A percentile compares a stretch with the other conserved stretches of the same genome.
These are phyloP conservation scores for Zeuzera pyrina DNA, from an alignment of 2,888 invertebrate genomes.

Conservation along the genomic window DNA sequence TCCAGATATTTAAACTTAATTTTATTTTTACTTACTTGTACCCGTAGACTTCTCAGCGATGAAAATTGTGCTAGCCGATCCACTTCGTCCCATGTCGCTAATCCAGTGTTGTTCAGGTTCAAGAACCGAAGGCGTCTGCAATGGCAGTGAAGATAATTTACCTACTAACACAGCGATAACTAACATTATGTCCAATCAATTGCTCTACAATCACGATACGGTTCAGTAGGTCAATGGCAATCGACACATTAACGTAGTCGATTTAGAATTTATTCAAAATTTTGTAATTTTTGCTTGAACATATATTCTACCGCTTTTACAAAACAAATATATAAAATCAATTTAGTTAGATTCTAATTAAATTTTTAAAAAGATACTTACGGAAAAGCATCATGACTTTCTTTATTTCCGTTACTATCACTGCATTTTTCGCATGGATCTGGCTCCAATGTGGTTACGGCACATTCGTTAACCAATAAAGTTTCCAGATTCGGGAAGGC, in stretches of 20 bases:
- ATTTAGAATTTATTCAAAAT: background rate
- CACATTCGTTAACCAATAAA: conserved; percentile 89
- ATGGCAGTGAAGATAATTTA: conserved; percentile 22
- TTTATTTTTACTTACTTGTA: conserved; percentile 74
- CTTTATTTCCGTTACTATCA: conserved; percentile 59
- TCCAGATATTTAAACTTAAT: too few relatives aligned
- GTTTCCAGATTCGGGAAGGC: conserved; percentile 90
- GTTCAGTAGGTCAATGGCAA: conserved; percentile 52
- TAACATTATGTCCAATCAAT: too few relatives aligned
- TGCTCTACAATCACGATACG: too few relatives aligned
- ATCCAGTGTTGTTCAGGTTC: conserved; percentile 87
- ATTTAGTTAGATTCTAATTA: too few relatives aligned
- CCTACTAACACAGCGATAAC: too few relatives aligned
- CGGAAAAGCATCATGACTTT: conserved; percentile 76
- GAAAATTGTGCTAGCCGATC: conserved; percentile 90
- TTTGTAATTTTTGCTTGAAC: background rate
- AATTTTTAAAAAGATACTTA: conserved; percentile 34
- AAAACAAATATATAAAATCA: too few relatives aligned
- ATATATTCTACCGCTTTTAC: background rate
- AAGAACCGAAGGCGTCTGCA: conserved; percentile 82
- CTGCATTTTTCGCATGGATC: conserved; percentile 74
- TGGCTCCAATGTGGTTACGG: conserved; percentile 76
- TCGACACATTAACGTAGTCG: conserved; percentile 4
- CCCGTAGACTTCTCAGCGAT: conserved; percentile 84
- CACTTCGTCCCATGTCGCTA: conserved; percentile 91